Evolutionary conservation across 2,888 invertebrate species (phyloP).

Genomic region (Parasteatoda lunata): DNA sequence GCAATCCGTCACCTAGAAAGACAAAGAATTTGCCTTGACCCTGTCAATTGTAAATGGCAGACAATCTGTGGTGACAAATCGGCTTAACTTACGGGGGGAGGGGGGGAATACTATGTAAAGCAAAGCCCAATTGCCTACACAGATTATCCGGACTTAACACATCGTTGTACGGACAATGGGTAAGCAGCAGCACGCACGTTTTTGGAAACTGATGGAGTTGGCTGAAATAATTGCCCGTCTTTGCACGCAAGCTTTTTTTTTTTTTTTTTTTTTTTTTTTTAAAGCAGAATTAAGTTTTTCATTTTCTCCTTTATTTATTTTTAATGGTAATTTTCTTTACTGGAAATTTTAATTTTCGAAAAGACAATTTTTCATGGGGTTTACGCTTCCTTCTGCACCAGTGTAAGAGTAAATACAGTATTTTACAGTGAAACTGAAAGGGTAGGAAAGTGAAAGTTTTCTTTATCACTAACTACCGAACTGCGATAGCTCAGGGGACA

Average conservation of each 20-base stretch:
- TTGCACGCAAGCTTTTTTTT: conserved; percentile 26
- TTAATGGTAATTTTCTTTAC: too few species aligned
- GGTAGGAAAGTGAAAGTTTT: too few species aligned
- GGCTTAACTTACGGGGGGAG: conserved; percentile 30
- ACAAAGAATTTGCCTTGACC: not conserved
- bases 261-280: not conserved
- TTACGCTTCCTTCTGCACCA: too few species aligned
- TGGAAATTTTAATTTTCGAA: too few species aligned
- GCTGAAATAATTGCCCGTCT: conserved; percentile 36
- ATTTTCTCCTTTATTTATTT: not conserved
- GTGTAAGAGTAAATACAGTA: too few species aligned
- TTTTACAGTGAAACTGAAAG: too few species aligned
- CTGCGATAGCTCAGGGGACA: too few species aligned
- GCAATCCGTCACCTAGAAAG: too few species aligned
- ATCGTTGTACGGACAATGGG: conserved; percentile 49
- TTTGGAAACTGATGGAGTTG: not conserved
- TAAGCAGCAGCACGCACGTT: conserved; percentile 16
- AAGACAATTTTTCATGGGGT: too few species aligned
- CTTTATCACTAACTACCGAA: too few species aligned
- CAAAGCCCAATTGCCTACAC: conserved; percentile 14
- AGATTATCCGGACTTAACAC: conserved; percentile 50
- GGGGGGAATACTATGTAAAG: not conserved
- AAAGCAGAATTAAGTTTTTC: conserved; percentile 19
- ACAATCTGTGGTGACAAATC: conserved; percentile 16
- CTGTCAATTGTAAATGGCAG: not conserved